Evolutionary conservation across 2,113 vertebrate genomes (phyloP).

Genomic region (Oryctolagus cuniculus): DNA sequence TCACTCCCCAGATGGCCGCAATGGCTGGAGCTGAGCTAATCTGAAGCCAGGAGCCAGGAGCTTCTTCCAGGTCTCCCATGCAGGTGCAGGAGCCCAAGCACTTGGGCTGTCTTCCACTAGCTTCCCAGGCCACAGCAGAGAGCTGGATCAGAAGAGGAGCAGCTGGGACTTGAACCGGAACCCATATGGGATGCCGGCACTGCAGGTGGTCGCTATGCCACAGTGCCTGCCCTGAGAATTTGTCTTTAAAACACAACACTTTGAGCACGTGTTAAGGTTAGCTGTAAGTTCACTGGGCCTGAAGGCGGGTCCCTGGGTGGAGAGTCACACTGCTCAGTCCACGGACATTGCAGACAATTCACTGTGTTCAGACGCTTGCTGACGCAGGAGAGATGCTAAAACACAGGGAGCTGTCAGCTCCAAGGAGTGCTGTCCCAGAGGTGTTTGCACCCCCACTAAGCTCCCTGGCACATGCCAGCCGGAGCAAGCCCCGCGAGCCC

Average conservation of each 20-base stretch:
- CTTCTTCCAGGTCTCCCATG: no score
- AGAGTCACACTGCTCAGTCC: neutral
- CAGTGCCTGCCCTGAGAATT: no score
- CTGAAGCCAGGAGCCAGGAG: no score
- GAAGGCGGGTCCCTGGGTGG: neutral
- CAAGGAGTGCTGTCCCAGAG: neutral
- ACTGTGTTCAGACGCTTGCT: rapidly evolving
- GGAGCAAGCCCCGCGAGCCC: neutral
- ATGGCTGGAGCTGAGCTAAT: no score
- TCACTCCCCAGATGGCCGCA: no score
- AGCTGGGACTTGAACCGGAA: no score
- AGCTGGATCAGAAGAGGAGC: no score
- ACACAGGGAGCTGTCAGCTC: neutral
- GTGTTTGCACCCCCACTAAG: neutral
- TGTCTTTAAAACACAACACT: neutral
- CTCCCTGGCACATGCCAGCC: neutral
- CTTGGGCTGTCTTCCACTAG: no score
- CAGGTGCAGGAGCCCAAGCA: no score
- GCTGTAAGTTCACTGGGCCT: neutral
- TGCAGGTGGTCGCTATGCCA: no score
- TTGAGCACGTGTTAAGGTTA: constrained; percentile 10
- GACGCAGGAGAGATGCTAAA: neutral
- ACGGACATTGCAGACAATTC: rapidly evolving
- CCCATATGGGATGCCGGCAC: no score
- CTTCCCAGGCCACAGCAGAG: no score